A percentile compares a stretch with the other conserved stretches of the same genome.
Evolutionary conservation across 2,797 vertebrate species (phyloP).

Genomic region (Spondyliosoma cantharus): DNA sequence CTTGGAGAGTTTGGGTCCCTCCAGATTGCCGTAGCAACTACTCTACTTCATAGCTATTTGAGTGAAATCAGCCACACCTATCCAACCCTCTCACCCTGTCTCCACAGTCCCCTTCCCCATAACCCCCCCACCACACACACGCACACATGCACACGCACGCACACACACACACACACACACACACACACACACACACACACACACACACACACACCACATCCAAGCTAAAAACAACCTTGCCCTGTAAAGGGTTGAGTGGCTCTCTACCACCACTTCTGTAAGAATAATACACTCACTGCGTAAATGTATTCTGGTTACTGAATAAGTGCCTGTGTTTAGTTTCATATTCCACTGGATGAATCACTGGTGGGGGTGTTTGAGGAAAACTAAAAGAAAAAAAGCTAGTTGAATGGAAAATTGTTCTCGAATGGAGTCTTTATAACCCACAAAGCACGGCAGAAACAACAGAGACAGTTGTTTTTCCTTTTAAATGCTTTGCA

Average conservation of each 20-base stretch:
- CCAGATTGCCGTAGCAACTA: conserved; percentile 78
- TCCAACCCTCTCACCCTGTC: conserved; percentile 50
- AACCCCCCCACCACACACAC: conserved; percentile 7
- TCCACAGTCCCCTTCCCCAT: conserved; percentile 32
- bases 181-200: conserved; percentile 28
- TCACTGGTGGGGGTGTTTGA: conserved; percentile 68
- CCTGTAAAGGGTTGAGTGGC: conserved; percentile 81
- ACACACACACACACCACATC: conserved; percentile 36
- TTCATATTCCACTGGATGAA: conserved; percentile 76
- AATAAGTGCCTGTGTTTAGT: conserved; percentile 80
- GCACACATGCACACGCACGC: conserved; percentile 3
- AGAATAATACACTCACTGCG: conserved; percentile 83
- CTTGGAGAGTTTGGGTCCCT: conserved; percentile 70
- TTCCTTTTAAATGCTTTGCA: not conserved
- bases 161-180: conserved; percentile 29
- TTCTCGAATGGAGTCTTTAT: conserved; percentile 19
- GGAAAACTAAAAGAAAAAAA: conserved; percentile 52
- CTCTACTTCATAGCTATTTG: conserved; percentile 74
- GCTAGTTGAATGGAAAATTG: conserved; percentile 35
- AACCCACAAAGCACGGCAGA: not conserved
- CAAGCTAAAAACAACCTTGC: conserved; percentile 76
- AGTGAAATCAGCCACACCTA: conserved; percentile 73
- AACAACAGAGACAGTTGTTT: not conserved
- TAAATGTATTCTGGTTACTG: conserved; percentile 79
- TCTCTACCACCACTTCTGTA: conserved; percentile 79